These are phyloP conservation scores for Dicyrtomina minuta DNA, from an alignment of 2,888 invertebrate genomes.

Conservation along the genomic window DNA sequence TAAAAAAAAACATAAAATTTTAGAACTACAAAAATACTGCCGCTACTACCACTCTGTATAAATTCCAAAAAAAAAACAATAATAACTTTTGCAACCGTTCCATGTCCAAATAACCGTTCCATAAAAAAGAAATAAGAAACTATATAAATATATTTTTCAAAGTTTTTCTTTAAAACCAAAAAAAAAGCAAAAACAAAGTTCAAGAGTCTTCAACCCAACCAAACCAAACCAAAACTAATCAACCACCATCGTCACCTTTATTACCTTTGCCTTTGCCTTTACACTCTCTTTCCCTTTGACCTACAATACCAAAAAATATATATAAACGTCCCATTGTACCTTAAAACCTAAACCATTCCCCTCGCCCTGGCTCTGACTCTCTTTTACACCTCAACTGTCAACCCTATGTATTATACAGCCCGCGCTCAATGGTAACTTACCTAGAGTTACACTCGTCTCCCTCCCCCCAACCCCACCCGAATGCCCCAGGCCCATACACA, in stretches of 20 bases:
- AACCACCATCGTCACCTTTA: background rate
- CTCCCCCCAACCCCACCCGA: background rate
- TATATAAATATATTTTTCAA: background rate
- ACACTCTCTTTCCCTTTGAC: conserved; percentile 15
- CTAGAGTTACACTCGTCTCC: background rate
- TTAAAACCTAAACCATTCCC: too few species aligned
- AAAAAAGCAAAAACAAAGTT: background rate
- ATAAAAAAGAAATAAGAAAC: too few species aligned
- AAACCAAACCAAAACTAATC: background rate
- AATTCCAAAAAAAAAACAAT: background rate
- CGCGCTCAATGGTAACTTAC: background rate
- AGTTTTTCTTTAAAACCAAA: background rate
- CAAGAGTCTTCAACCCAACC: too few species aligned
- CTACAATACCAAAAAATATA: conserved; percentile 10
- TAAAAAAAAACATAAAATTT: background rate
- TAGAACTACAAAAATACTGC: background rate
- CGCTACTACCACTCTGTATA: background rate
- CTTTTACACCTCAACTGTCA: background rate
- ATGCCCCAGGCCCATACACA: conserved; percentile 27
- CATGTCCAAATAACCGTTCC: background rate
- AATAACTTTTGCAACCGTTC: background rate
- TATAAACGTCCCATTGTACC: background rate
- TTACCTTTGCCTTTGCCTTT: background rate
- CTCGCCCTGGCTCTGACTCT: background rate
- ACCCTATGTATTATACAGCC: background rate